Percentiles rank a stretch among this genome's conserved stretches.
Conservation (phyloP, 2,888 invertebrate genomes). For the Ernsta delagoae region DNA sequence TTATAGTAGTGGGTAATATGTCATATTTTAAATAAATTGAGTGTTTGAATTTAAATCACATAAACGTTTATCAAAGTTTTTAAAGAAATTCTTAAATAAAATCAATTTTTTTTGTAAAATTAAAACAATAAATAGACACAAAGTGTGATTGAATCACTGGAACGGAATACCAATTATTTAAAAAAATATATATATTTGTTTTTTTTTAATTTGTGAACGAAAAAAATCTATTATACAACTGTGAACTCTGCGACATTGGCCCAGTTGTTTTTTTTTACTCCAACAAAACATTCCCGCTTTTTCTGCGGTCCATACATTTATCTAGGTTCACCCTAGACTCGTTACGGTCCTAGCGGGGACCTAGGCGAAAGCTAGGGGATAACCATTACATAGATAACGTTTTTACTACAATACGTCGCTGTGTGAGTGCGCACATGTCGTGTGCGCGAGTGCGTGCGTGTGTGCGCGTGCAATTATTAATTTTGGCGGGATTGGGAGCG, state of each 20-base stretch:
- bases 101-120: too few relatives aligned
- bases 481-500: slow-evolving; percentile 33
- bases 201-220: too few relatives aligned
- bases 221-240: not conserved
- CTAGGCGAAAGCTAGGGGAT: slow-evolving; percentile 77
- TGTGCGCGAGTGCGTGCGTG: slow-evolving; percentile 37
- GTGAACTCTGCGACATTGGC: not conserved
- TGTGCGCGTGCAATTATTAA: slow-evolving; percentile 38
- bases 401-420: slow-evolving; percentile 42
- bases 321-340: slow-evolving; percentile 80
- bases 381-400: slow-evolving; percentile 57
- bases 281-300: slow-evolving; percentile 13
- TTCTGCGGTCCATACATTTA: slow-evolving; percentile 65
- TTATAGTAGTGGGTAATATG: too few relatives aligned
- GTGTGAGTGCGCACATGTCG: slow-evolving; percentile 39
- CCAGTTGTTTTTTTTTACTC: not conserved
- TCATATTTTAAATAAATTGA: too few relatives aligned
- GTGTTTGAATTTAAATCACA: too few relatives aligned
- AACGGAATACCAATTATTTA: too few relatives aligned
- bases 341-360: slow-evolving; percentile 72
- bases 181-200: too few relatives aligned
- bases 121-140: too few relatives aligned
- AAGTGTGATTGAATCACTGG: too few relatives aligned
- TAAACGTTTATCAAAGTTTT: too few relatives aligned
- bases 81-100: too few relatives aligned